phyloP scores from a whole-genome alignment of 2,797 vertebrate genomes.

The Todus mexicanus region DNA sequence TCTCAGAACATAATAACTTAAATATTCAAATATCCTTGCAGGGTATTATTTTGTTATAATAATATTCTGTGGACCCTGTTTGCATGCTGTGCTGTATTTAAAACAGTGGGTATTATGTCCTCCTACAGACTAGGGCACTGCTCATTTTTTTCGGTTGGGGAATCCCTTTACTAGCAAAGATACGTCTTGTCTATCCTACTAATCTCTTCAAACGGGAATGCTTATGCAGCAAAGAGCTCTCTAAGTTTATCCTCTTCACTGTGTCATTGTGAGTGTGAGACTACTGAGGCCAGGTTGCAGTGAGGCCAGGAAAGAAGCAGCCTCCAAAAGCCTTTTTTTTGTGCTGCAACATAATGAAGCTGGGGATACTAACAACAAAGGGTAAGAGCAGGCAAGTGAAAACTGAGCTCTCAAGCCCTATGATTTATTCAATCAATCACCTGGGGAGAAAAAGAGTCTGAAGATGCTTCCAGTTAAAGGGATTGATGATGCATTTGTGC shows the following conservation, averaged over 20 bases:
- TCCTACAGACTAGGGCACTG: not conserved
- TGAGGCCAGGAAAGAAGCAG: not conserved
- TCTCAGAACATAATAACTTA: not conserved
- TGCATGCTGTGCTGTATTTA: not conserved
- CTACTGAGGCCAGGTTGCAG: not conserved
- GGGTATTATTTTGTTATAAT: not conserved
- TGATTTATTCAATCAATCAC: not conserved
- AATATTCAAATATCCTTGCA: not conserved
- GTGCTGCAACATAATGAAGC: not conserved
- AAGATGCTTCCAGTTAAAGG: not conserved
- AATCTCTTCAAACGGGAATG: not conserved
- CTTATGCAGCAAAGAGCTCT: not conserved
- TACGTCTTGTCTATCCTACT: accelerated
- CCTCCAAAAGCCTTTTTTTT: not conserved
- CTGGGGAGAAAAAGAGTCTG: not conserved
- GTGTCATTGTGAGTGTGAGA: not conserved
- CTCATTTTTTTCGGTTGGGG: not conserved
- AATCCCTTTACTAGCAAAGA: not conserved
- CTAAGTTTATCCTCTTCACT: not conserved
- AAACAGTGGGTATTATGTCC: not conserved
- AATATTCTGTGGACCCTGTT: not conserved
- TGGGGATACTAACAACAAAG: not conserved
- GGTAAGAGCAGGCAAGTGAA: not conserved
- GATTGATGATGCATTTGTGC: not conserved
- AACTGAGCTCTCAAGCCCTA: not conserved